Conservation (phyloP, 2,113 vertebrate species). For the Colistium nudipinnis region DNA sequence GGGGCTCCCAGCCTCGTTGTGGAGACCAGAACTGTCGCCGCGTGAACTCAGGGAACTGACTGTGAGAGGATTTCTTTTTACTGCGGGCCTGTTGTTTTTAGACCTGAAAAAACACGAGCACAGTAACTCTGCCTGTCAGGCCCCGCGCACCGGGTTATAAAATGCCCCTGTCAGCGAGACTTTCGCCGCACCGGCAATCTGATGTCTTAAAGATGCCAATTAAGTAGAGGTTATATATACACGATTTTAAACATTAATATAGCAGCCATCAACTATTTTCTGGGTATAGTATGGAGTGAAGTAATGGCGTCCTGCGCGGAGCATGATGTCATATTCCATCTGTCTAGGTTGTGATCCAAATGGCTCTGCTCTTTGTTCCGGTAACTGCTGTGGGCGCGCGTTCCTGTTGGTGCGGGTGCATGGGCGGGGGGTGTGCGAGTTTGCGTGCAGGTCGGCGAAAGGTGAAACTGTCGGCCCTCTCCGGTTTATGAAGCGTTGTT, state of each 20-base stretch:
- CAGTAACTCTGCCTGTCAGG: constrained; percentile 12
- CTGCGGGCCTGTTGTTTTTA: constrained; percentile 24
- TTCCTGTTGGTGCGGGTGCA: neutral
- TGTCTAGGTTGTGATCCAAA: neutral
- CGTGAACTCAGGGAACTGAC: constrained; percentile 16
- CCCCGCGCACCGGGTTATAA: neutral
- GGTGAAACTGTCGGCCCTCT: neutral
- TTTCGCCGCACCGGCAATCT: constrained; percentile 17
- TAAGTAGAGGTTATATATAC: constrained; percentile 2
- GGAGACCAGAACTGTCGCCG: constrained; percentile 18
- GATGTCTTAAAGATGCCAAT: constrained; percentile 20
- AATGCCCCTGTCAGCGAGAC: constrained; percentile 29
- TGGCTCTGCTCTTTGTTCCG: neutral
- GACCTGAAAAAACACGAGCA: constrained; percentile 7
- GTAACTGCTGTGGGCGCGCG: neutral
- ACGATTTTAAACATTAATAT: neutral
- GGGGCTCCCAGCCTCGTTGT: constrained; percentile 24
- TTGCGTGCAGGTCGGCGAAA: too few species aligned
- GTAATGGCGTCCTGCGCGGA: neutral
- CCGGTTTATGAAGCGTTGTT: neutral
- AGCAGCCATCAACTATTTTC: neutral
- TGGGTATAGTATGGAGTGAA: neutral
- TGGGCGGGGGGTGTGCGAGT: neutral
- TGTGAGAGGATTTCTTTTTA: neutral
- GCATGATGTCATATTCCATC: neutral